A percentile compares a stretch with the other conserved stretches of the same genome.
These are phyloP conservation scores for Oxystoma pomonae DNA, from an alignment of 2,888 invertebrate genomes.

Conservation along the genomic window DNA sequence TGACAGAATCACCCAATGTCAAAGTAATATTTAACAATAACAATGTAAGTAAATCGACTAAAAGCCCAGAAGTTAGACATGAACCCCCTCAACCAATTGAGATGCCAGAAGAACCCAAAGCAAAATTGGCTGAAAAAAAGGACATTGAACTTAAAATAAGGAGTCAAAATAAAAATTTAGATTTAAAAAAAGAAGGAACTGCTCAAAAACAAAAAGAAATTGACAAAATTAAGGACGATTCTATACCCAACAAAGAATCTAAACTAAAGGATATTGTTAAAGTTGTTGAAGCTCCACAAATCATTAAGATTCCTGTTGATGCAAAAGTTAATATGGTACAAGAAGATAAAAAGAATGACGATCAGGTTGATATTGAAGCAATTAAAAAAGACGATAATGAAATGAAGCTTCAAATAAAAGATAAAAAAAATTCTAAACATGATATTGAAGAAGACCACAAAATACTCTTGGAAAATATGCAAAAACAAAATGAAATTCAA, in stretches of 20 bases:
- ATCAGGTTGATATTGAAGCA: constrained; percentile 49
- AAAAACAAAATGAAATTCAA: constrained; percentile 65
- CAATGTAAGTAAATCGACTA: constrained; percentile 22
- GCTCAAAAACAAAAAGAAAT: constrained; percentile 5
- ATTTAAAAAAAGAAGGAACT: constrained; percentile 11
- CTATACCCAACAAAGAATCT: no score
- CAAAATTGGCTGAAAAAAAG: constrained; percentile 11
- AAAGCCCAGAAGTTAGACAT: constrained; percentile 42
- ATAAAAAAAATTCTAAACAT: constrained; percentile 28
- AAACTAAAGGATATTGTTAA: not conserved
- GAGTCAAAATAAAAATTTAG: no score
- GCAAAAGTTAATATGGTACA: not conserved
- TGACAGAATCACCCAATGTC: not conserved
- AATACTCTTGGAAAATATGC: constrained; percentile 59
- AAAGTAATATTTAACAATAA: not conserved
- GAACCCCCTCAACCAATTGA: constrained; percentile 46
- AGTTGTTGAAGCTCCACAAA: not conserved
- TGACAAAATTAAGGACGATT: not conserved
- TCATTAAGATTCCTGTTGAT: not conserved
- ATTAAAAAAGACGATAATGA: constrained; percentile 47
- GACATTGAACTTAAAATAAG: no score
- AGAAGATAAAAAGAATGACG: constrained; percentile 32
- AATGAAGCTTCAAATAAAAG: constrained; percentile 44
- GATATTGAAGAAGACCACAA: constrained; percentile 40
- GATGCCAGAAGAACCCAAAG: constrained; percentile 21